phyloP scores from a whole-genome alignment of 1,140 invertebrate genomes.

The Drosophila arawakana region DNA sequence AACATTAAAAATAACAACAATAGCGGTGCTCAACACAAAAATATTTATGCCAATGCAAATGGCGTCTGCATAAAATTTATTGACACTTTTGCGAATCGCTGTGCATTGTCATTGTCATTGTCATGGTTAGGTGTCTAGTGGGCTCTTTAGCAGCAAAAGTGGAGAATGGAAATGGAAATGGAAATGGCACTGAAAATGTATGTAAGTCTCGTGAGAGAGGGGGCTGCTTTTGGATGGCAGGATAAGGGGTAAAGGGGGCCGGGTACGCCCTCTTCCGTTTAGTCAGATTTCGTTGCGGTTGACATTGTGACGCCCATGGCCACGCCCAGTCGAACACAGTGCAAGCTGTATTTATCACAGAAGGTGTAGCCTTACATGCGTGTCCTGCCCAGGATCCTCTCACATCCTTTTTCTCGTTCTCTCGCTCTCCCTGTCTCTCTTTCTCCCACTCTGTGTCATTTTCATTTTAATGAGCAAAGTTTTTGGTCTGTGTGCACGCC shows the following conservation, averaged over 20 bases:
- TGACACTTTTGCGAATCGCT: constrained; percentile 65
- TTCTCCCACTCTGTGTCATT: constrained; percentile 31
- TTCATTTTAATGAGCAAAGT: constrained; percentile 77
- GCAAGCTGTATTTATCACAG: constrained; percentile 21
- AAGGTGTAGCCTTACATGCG: constrained; percentile 21
- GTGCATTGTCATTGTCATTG: constrained; percentile 72
- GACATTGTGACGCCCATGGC: constrained; percentile 70
- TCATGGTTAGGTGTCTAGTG: constrained; percentile 25
- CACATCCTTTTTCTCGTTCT: background rate
- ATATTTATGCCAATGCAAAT: constrained; percentile 79
- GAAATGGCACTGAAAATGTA: background rate
- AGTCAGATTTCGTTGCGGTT: constrained; percentile 63
- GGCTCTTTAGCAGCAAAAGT: background rate
- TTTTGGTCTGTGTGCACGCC: constrained; percentile 43
- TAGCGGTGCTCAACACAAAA: constrained; percentile 49
- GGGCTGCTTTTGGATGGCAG: background rate
- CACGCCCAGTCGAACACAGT: constrained; percentile 10
- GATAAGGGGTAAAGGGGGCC: background rate
- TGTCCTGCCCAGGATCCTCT: constrained; percentile 16
- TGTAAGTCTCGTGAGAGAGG: background rate
- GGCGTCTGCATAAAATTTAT: constrained; percentile 81
- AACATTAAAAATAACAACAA: constrained; percentile 32
- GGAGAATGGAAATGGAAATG: background rate
- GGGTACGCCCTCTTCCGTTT: constrained; percentile 50
- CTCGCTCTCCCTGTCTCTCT: constrained; percentile 16